Evolutionary conservation across 1,140 invertebrate genomes (phyloP), one percentile per base, ranked within the genome.

Genomic region (Drosophila repleta): DNA sequence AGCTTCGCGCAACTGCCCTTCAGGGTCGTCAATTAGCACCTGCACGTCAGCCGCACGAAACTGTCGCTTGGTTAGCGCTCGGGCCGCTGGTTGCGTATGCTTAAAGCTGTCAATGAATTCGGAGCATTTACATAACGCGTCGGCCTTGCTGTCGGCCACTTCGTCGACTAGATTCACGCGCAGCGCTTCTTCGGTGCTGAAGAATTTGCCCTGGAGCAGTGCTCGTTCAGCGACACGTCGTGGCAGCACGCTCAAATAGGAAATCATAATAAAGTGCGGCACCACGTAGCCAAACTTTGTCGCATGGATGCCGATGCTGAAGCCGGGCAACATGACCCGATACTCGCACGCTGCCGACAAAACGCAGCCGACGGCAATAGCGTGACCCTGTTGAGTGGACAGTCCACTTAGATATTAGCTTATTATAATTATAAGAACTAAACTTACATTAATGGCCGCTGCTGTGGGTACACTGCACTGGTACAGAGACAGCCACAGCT

Each of bases 351-450:
- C 94, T 74, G 96, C 93, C 5, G 96, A 93, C 37, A 98, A 72
- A 2, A 97, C 91, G 91, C 96, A 97, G 3, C 97, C 97, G 35
- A 96, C 97, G 17, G 96, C 97, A 53, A 96, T 96, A 68, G 96
- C 94, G 77, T 97, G 95, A 35, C 96, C 96, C 95, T 96, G 55
- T 15, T 20, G 1, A 53, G 2, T 39, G 29, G 60, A 21, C 10
- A 1, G 15, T 21, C 10, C 15, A 55, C 13, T 41, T 3, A 35
- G 1, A n/a, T 2, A 13, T 4, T 6, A 10, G 0, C 15, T 15
- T 0, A 15, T 35, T 5, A 26, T 41, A 0, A 15, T 35, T 5
- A 26, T 41, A 20, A 0, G 8, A 26, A 6, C 0, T 21, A 61
- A 1, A 45, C 37, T 92, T 94, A 97, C 96, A 94, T 97, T 97